Percentiles rank a stretch among this genome's conserved stretches.
phyloP scores from a whole-genome alignment of 2,113 vertebrate species.

The Urocitellus parryii region DNA sequence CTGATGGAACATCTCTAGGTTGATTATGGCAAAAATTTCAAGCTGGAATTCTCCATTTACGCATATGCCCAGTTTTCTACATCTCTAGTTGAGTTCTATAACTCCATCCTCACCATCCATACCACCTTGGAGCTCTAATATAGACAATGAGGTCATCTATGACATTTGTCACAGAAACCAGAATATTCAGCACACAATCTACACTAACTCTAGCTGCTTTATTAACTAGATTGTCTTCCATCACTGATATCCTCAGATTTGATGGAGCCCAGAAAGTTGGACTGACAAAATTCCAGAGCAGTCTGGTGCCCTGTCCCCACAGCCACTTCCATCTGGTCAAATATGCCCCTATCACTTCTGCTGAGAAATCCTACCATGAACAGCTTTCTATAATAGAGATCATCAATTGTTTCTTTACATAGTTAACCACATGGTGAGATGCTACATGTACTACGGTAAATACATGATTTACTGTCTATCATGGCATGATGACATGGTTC shows the following conservation, averaged over 20 bases:
- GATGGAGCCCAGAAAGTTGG: constrained; percentile 88
- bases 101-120: constrained; percentile 91
- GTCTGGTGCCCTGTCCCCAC: constrained; percentile 92
- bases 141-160: constrained; percentile 91
- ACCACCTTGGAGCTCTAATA: constrained; percentile 91
- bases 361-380: constrained; percentile 90
- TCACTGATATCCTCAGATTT: constrained; percentile 87
- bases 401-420: constrained; percentile 85
- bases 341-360: constrained; percentile 90
- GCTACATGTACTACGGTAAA: constrained; percentile 85
- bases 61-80: constrained; percentile 86
- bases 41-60: constrained; percentile 83
- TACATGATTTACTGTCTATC: constrained; percentile 87
- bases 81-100: constrained; percentile 90
- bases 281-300: constrained; percentile 89
- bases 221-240: constrained; percentile 79
- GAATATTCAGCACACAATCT: constrained; percentile 43
- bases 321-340: constrained; percentile 76
- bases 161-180: constrained; percentile 86
- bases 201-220: constrained; percentile 64
- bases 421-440: constrained; percentile 87
- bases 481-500: constrained; percentile 82
- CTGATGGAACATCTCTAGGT: constrained; percentile 82
- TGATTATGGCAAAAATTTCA: constrained; percentile 82
- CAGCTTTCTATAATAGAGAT: constrained; percentile 82